Percentiles rank a stretch among this genome's conserved stretches.
These are phyloP conservation scores for Lepidurus packardi DNA, from an alignment of 1,140 invertebrate species.

Conservation along the genomic window DNA sequence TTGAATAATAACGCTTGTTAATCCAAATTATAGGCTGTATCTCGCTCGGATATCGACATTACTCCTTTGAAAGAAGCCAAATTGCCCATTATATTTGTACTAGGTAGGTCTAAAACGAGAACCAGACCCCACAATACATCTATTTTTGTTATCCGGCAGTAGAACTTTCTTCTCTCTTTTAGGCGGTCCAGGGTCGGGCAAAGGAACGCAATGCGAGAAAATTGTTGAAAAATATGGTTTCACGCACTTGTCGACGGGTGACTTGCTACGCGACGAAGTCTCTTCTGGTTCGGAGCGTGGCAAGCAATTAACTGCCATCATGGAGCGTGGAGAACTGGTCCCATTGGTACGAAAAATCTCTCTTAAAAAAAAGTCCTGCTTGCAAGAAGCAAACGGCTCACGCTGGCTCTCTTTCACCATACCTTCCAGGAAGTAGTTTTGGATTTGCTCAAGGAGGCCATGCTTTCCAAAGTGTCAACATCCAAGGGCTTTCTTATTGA, in stretches of 20 bases:
- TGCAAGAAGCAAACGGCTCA: neutral
- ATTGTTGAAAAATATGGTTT: slow-evolving; percentile 79
- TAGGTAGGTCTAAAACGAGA: slow-evolving; percentile 40
- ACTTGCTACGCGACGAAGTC: slow-evolving; percentile 82
- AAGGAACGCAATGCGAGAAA: slow-evolving; percentile 55
- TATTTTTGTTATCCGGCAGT: neutral
- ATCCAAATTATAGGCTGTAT: slow-evolving; percentile 35
- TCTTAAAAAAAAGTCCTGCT: neutral
- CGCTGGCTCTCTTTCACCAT: slow-evolving; percentile 27
- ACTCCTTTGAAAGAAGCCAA: slow-evolving; percentile 43
- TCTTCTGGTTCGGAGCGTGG: slow-evolving; percentile 77
- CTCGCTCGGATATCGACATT: slow-evolving; percentile 42
- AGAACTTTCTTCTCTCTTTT: neutral
- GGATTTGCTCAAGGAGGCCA: slow-evolving; percentile 77
- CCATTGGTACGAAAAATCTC: slow-evolving; percentile 51
- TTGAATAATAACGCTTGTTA: neutral
- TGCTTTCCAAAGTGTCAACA: slow-evolving; percentile 58
- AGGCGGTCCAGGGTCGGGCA: slow-evolving; percentile 44
- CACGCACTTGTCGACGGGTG: slow-evolving; percentile 58
- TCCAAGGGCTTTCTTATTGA: slow-evolving; percentile 92
- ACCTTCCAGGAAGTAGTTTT: slow-evolving; percentile 70
- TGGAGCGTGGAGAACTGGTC: slow-evolving; percentile 84
- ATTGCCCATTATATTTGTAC: slow-evolving; percentile 47
- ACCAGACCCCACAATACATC: neutral
- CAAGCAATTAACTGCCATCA: slow-evolving; percentile 69